A percentile compares a stretch with the other conserved stretches of the same genome.
These are phyloP conservation scores for Clarias platycephalus DNA, from an alignment of 2,797 vertebrate genomes.

Conservation along the genomic window DNA sequence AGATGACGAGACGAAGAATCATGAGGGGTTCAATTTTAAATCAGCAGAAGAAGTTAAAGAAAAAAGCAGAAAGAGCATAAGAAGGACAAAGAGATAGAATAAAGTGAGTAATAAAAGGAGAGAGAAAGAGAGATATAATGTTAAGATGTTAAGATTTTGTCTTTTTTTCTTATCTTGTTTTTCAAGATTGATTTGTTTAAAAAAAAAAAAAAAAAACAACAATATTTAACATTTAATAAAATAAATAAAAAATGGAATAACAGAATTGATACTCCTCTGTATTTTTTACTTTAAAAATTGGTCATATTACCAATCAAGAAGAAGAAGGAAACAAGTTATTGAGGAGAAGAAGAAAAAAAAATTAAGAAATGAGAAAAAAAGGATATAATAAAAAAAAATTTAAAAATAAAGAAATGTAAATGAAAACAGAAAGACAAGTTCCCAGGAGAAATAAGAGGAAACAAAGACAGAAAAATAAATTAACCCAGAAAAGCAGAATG, in stretches of 20 bases:
- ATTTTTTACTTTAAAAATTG: neutral
- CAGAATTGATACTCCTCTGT: too few relatives aligned
- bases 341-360: neutral
- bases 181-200: too few relatives aligned
- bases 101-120: neutral
- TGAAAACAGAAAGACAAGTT: neutral
- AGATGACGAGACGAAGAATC: neutral
- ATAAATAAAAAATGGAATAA: too few relatives aligned
- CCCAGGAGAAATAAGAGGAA: neutral
- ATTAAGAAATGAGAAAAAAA: neutral
- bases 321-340: neutral
- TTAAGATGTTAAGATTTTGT: too few relatives aligned
- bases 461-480: neutral
- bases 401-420: neutral
- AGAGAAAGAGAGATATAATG: too few relatives aligned
- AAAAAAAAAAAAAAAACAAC: too few relatives aligned
- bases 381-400: neutral
- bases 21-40: neutral
- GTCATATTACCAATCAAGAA: neutral
- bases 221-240: too few relatives aligned
- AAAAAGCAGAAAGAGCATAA: neutral
- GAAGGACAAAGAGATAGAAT: neutral
- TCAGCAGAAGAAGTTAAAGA: neutral
- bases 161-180: too few relatives aligned
- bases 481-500: neutral